Evolutionary conservation across 1,140 invertebrate genomes (phyloP).

Genomic region (Dolichoris vasculosae): DNA sequence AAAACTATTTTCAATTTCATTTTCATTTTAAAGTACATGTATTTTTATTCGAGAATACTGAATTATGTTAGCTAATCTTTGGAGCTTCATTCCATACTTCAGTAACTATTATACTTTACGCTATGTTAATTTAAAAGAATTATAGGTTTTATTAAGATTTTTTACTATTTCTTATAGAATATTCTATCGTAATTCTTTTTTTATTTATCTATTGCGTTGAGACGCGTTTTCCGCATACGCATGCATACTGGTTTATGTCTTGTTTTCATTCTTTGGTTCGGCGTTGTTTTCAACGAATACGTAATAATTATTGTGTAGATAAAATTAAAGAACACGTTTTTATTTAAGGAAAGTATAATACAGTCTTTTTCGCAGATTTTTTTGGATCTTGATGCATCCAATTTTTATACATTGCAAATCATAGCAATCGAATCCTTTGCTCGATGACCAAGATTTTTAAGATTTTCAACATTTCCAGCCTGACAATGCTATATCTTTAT

Average conservation of each 20-base stretch:
- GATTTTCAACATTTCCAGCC: neutral
- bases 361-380: constrained; percentile 43
- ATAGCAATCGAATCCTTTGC: neutral
- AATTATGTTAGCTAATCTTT: constrained; percentile 32
- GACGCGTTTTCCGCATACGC: neutral
- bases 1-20: neutral
- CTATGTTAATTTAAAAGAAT: neutral
- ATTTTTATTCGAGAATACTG: constrained; percentile 14
- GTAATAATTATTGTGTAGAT: constrained; percentile 29
- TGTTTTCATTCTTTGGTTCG: constrained; percentile 47
- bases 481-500: neutral
- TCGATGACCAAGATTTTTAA: neutral
- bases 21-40: constrained; percentile 21
- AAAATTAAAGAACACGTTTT: constrained; percentile 44
- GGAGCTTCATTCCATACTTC: constrained; percentile 4
- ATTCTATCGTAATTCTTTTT: neutral
- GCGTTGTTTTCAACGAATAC: constrained; percentile 45
- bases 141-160: neutral
- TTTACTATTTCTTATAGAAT: neutral
- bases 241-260: constrained; percentile 34
- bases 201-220: constrained; percentile 13
- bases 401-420: neutral
- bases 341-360: constrained; percentile 28
- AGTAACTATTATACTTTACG: constrained; percentile 9
- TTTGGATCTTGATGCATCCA: neutral